Evolutionary conservation across 2,797 vertebrate genomes (phyloP), one percentile per base, ranked within the genome.

Genomic region (Sebastes matsubarae): DNA sequence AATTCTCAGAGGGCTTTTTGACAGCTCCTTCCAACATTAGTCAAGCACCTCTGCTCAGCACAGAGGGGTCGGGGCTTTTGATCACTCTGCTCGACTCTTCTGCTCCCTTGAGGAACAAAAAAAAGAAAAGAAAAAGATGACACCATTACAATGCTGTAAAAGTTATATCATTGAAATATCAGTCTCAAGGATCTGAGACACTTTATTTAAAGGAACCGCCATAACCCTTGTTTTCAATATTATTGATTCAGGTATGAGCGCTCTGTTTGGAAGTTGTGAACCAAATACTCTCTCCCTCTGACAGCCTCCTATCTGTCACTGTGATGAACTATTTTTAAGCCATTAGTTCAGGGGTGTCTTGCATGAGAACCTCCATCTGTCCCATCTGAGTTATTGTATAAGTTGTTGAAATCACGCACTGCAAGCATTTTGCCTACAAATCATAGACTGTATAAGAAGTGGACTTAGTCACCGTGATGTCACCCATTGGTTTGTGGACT

Each of bases 71-170:
- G 10, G 54, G n/a, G 18, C 36, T 52, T 88, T 82, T 81, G 75
- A 91, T 90, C 82, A 70, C 52, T 69, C 55, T 72, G 25, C 34
- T 81, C 73, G 74, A 79, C 60, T 83, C 70, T 12, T 74, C 20
- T 60, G 42, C 65, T 80, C 72, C 46, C 8, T 30, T 27, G 10
- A 76, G 71, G 20, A 64, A 71, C 3, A 55, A 59, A 58, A 25
- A 52, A 6, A 30, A n/a, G n/a, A 55, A 6, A 29, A 52, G 1
- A 24, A 27, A 14, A 24, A 30, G 38, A 58, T 46, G 24, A 68
- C 61, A 75, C 55, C 63, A 64, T 77, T 63, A 29, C 14, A 57
- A 29, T 30, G 16, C 22, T 68, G 6, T 55, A 34, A 65, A 78
- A 66, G 27, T 16, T 46, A 6, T 61, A 50, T 42, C 4, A 3